Percentiles rank a stretch among this genome's conserved stretches.
These are phyloP conservation scores for Temnothorax unifasciatus DNA, from an alignment of 2,888 invertebrate species.

Conservation along the genomic window DNA sequence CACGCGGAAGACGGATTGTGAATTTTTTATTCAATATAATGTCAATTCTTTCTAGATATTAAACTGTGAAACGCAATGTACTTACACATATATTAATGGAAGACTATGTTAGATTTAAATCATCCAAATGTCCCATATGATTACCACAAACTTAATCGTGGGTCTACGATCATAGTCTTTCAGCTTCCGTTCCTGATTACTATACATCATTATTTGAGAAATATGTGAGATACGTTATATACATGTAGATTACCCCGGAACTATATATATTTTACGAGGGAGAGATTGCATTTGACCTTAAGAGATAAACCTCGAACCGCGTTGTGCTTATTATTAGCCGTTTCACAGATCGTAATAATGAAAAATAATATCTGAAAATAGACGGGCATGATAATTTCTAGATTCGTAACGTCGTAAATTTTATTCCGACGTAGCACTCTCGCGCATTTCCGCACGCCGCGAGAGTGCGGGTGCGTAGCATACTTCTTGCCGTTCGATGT, in stretches of 20 bases:
- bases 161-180: neutral
- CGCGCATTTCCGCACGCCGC: conserved; percentile 46
- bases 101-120: neutral
- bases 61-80: neutral
- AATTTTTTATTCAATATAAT: neutral
- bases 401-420: conserved; percentile 23
- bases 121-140: neutral
- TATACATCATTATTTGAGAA: neutral
- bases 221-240: neutral
- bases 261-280: neutral
- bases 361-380: conserved; percentile 18
- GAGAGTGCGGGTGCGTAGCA: conserved; percentile 61
- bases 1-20: neutral
- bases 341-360: conserved; percentile 14
- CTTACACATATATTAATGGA: neutral
- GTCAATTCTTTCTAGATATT: conserved; percentile 8
- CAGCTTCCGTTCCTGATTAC: neutral
- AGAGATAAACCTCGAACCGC: conserved; percentile 16
- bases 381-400: conserved; percentile 3
- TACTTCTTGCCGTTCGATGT: conserved; percentile 72
- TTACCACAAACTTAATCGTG: neutral
- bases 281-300: conserved; percentile 35
- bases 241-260: neutral
- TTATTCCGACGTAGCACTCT: conserved; percentile 13
- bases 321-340: conserved; percentile 1